Evolutionary conservation across 2,113 vertebrate genomes (phyloP), one percentile per base, ranked within the genome.

Genomic region (Perca fluviatilis): DNA sequence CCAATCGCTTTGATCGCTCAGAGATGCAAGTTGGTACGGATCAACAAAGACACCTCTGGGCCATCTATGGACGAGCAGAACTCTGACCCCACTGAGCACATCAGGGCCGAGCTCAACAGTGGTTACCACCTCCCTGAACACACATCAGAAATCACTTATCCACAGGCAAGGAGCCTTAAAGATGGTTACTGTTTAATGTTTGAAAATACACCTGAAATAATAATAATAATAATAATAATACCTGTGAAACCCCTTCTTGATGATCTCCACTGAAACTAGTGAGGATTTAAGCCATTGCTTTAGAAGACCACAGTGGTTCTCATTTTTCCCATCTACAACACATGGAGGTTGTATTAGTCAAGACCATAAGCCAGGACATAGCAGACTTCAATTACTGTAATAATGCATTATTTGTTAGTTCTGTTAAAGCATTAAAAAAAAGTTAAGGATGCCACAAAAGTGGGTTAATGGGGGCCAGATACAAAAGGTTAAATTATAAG

Each of bases 31-130:
- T 90, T 99, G 97, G 23, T 97, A 97, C 2, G 96, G 97, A 91
- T 99, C 98, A 90, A 98, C 91, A 3, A 95, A 98, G 84, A 98
- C 78, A 68, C 96, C 97, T 7, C 90, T 36, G 0, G 98, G 97
- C 64, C 98, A 93, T 15, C 0, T 89, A 47, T 95, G 83, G 65
- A 94, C 89, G 36, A 97, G 93, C 88, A 97, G 86, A 75, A 96
- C 77, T n/a, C 84, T 54, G 54, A 97, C 94, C 25, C 79, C 84
- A 62, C 64, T 86, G 56, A 91, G 86, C 19, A 81, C 85, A 51
- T 47, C 75, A 40, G 68, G 77, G 30, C 88, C 90, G 49, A 97
- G 92, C 50, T 95, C 91, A 11, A 96, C 94, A 33, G 90, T 95
- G 82, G 95, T 94, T 54, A 95, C 83, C 71, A 98, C 85, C 51